Evolutionary conservation across 2,888 invertebrate species (phyloP), one percentile per base, ranked within the genome.

Genomic region (Cantharis flavilabris): DNA sequence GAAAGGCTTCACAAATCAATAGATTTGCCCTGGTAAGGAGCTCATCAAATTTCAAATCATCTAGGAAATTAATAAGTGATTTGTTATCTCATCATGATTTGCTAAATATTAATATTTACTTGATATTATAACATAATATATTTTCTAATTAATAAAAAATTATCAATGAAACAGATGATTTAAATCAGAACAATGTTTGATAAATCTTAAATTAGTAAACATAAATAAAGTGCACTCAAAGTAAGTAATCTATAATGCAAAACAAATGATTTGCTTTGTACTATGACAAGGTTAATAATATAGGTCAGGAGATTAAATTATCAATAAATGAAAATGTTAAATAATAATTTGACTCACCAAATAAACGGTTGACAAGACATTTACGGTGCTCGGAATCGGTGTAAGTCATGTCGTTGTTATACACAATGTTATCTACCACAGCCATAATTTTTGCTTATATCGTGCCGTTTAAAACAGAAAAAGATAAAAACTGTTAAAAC

Each of bases 331-430:
- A 13, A 49, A 72, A 23, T 16, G 13, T 16, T 62, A 26, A 26
- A 26, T 26, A 23, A 23, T 23, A 49, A 71, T 62, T 62, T 26
- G 69, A 82, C 84, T 85, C 76, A 85, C 85, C 85, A 75, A 85
- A 86, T n/a, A 86, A 76, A 82, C 88, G 83, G 80, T 88, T 87
- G 72, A 88, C 82, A 63, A 88, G 84, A 83, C 88, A 88, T 84
- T 88, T 87, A 74, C 86, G 84, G 33, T 81, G 80, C 75, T 88
- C 87, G 72, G 87, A 86, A 73, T 84, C 87, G 75, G 88, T 87
- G 79, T 88, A 88, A 73, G 87, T 87, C 78, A 88, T 83, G 78
- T 88, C 87, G 76, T 83, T 86, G 30, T 73, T 65, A 33, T 76
- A 78, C 13, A 78, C 69, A 30, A 7, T 73, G 14, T 62, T 62